These are phyloP conservation scores for Montipora capitata DNA, from an alignment of 92 coral and sea anemone species.

Conservation along the genomic window DNA sequence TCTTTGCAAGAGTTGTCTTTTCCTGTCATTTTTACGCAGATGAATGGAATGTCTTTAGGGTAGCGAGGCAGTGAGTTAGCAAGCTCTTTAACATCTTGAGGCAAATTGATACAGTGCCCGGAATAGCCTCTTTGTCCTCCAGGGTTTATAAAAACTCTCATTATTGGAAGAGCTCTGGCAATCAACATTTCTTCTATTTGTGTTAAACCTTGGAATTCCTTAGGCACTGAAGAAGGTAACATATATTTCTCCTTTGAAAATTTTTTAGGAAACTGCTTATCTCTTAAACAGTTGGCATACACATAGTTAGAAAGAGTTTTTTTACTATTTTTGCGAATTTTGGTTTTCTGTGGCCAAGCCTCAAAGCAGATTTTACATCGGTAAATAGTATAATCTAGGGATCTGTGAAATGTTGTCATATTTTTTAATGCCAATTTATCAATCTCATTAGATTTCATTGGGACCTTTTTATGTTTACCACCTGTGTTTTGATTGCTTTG, in stretches of 20 bases:
- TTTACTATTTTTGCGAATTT: slow-evolving; percentile 12
- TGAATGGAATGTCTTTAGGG: slow-evolving; percentile 52
- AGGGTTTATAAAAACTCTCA: slow-evolving; percentile 72
- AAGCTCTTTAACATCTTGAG: slow-evolving; percentile 57
- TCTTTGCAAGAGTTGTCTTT: slow-evolving; percentile 55
- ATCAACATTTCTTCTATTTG: slow-evolving; percentile 71
- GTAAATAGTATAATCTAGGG: slow-evolving; percentile 33
- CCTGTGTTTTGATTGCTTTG: slow-evolving; percentile 30
- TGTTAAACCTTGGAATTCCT: slow-evolving; percentile 59
- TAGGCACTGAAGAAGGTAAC: slow-evolving; percentile 66
- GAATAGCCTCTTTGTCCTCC: slow-evolving; percentile 74
- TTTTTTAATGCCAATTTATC: slow-evolving; percentile 32
- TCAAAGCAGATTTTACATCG: slow-evolving; percentile 60
- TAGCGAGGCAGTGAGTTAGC: slow-evolving; percentile 54
- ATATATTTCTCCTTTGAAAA: slow-evolving; percentile 58
- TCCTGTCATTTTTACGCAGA: slow-evolving; percentile 53
- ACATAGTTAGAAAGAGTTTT: slow-evolving; percentile 46
- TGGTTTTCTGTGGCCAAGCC: slow-evolving; percentile 59
- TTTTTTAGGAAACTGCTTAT: slow-evolving; percentile 53
- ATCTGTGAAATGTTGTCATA: slow-evolving; percentile 51
- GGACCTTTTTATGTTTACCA: too few species aligned
- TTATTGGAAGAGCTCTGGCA: slow-evolving; percentile 72
- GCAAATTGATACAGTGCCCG: slow-evolving; percentile 69
- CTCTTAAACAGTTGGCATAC: slow-evolving; percentile 49
- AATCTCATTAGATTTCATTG: not conserved